Evolutionary conservation across 2,888 invertebrate genomes (phyloP).

Genomic region (Habrosyne pyritoides): DNA sequence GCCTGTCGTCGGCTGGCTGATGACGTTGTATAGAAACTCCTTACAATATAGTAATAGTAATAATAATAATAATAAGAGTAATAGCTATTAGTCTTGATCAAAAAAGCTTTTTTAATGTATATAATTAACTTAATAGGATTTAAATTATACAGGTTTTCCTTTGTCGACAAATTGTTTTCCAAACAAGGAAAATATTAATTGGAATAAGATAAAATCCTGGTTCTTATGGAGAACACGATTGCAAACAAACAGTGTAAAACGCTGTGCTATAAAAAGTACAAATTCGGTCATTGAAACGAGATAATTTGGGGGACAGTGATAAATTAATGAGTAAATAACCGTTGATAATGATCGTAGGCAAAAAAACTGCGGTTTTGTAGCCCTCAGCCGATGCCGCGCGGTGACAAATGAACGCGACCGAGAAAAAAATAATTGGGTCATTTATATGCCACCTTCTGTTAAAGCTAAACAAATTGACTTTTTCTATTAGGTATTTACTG

Average conservation of each 20-base stretch:
- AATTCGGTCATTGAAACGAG: slow-evolving; percentile 50
- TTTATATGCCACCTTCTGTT: slow-evolving; percentile 61
- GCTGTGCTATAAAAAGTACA: slow-evolving; percentile 30
- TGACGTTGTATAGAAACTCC: no score
- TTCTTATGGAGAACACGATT: slow-evolving; percentile 13
- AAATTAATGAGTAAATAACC: slow-evolving; percentile 78
- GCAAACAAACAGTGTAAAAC: slow-evolving; percentile 11
- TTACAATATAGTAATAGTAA: no score
- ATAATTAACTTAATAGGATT: background rate
- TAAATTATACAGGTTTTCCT: background rate
- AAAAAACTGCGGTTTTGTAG: slow-evolving; percentile 53
- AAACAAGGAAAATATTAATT: slow-evolving; percentile 14
- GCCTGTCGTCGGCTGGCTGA: no score
- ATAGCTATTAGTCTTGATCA: no score
- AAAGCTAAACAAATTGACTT: slow-evolving; percentile 67
- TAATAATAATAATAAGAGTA: no score
- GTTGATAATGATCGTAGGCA: slow-evolving; percentile 69
- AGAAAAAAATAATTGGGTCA: slow-evolving; percentile 66
- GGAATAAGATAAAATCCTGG: background rate
- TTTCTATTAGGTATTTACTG: slow-evolving; percentile 35
- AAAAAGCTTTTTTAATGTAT: background rate
- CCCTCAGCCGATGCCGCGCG: slow-evolving; percentile 37
- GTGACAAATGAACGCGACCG: slow-evolving; percentile 64
- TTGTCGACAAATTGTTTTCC: slow-evolving; percentile 12
- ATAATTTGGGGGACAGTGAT: slow-evolving; percentile 73